Conservation (phyloP, 2,888 invertebrate species). For the Thereva unica region DNA sequence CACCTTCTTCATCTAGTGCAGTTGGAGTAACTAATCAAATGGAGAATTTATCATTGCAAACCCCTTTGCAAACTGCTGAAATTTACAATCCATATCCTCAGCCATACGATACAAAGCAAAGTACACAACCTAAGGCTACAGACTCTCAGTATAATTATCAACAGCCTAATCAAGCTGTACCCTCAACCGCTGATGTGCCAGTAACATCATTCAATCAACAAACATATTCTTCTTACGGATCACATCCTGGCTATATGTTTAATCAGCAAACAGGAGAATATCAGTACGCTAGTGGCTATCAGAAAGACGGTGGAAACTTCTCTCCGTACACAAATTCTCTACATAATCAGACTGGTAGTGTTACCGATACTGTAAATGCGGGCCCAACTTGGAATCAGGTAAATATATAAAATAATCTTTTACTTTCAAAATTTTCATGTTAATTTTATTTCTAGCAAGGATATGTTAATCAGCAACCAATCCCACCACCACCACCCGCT, state of each 20-base stretch:
- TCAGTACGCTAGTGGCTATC: constrained; percentile 68
- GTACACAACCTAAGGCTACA: neutral
- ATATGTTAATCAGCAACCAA: constrained; percentile 9
- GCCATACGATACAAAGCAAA: constrained; percentile 5
- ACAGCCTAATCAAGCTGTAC: neutral
- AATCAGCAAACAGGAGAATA: constrained; percentile 63
- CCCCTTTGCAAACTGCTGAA: constrained; percentile 26
- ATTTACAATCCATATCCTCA: constrained; percentile 29
- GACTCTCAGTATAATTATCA: neutral
- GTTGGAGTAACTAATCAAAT: constrained; percentile 19
- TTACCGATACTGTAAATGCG: constrained; percentile 38
- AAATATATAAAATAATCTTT: neutral
- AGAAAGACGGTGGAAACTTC: constrained; percentile 50
- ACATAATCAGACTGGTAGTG: constrained; percentile 42
- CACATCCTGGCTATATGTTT: constrained; percentile 67
- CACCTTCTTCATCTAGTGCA: neutral
- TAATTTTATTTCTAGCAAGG: neutral
- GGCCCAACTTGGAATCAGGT: constrained; percentile 36
- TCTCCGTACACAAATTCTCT: constrained; percentile 48
- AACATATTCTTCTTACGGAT: constrained; percentile 38
- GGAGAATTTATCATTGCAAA: constrained; percentile 21
- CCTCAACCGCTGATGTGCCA: neutral
- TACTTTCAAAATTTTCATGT: neutral
- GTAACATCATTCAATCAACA: neutral
- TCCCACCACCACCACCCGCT: constrained; percentile 21